Evolutionary conservation across 2,888 invertebrate species (phyloP).

Genomic region (Acanthosepion pharaonis): DNA sequence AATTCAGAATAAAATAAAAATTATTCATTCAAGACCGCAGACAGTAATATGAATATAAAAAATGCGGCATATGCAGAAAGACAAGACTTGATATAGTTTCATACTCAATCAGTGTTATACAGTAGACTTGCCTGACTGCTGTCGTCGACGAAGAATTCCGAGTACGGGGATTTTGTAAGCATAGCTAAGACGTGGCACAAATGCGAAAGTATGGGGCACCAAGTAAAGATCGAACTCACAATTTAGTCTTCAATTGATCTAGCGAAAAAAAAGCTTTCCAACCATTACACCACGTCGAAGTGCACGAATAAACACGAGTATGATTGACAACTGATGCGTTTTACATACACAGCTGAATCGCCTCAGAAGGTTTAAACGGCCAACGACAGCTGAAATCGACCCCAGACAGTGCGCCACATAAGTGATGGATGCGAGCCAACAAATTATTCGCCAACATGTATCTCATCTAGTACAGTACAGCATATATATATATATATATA

Average conservation of each 20-base stretch:
- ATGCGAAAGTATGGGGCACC: no score
- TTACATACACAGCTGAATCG: background rate
- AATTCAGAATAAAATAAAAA: no score
- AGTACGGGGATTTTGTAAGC: no score
- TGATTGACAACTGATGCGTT: background rate
- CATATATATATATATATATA: background rate
- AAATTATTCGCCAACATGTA: background rate
- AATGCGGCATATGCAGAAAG: background rate
- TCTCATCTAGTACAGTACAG: background rate
- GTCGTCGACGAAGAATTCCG: no score
- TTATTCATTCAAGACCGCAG: background rate
- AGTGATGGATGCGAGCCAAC: background rate
- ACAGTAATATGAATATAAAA: background rate
- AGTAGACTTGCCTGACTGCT: background rate
- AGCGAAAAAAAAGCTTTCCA: no score
- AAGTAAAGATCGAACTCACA: no score
- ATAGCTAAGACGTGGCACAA: no score
- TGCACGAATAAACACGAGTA: background rate
- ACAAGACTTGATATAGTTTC: background rate
- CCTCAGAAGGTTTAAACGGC: background rate
- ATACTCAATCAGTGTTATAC: background rate
- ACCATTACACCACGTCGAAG: no score
- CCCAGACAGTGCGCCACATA: background rate
- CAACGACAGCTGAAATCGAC: background rate
- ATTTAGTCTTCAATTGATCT: no score